Evolutionary conservation across 2,113 vertebrate species (phyloP), one percentile per base, ranked within the genome.

Genomic region (Pteronura brasiliensis): DNA sequence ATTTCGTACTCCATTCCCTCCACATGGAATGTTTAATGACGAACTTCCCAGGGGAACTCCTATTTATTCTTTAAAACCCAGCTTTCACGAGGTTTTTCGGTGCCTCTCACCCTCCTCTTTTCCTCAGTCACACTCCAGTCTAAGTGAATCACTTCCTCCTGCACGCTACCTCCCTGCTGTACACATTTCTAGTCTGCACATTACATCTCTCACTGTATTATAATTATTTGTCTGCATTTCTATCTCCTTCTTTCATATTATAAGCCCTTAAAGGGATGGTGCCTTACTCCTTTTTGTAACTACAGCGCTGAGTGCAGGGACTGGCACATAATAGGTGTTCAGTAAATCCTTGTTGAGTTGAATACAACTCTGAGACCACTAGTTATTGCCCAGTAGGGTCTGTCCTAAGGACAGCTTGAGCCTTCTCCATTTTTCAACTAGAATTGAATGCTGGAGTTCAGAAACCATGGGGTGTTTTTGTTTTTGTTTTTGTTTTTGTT

Each of bases 401-500:
- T 92, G 34, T 80, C 67, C 57, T 47, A 27, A 80, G 57, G 36
- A 42, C 18, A 76, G 23, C 47, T 74, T 76, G n/a, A 88, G 15
- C 55, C 74, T 93, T 81, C 49, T 76, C 36, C 52, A 59, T 55
- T 86, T 91, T 71, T 18, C 42, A 49, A 49, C 49, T 55, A 61
- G n/a, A 88, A 80, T 14, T 92, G 69, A 94, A 39, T 49, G 3
- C 80, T 93, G 4, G 4, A 83, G 29, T 85, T 47, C 1, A 61
- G 34, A 21, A 95, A 85, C 61, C 63, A 4, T 44, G 5, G 5
- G 17, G 5, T 4, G 88, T 74, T 76, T 10, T 91, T 15, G 71
- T 93, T 81, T 88, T 55, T 55, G 91, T 81, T 91, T 55, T 52
- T 52, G 52, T 49, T 52, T 36, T 91, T 88, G 34, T 61, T 61